A percentile compares a stretch with the other conserved stretches of the same genome.
phyloP scores from a whole-genome alignment of 2,888 invertebrate species.

The Archips crataeganus region DNA sequence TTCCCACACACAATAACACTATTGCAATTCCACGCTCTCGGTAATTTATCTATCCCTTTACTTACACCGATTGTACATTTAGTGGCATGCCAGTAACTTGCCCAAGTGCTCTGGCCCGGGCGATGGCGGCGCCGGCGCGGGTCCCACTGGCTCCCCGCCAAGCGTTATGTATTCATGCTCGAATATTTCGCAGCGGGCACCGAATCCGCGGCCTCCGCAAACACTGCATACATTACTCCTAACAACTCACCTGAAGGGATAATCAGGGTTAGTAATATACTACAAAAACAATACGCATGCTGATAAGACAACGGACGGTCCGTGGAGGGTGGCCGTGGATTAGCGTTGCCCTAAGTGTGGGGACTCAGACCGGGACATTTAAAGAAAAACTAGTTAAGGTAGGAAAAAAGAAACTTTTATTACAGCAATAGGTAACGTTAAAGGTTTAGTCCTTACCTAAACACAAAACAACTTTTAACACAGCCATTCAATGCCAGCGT shows the following conservation, averaged over 20 bases:
- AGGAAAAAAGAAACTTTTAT: too few relatives aligned
- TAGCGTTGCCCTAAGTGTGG: too few relatives aligned
- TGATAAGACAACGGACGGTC: not conserved
- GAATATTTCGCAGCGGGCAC: slow-evolving; percentile 43
- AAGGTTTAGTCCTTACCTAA: too few relatives aligned
- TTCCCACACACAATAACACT: too few relatives aligned
- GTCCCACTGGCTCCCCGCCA: slow-evolving; percentile 52
- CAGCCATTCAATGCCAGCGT: too few relatives aligned
- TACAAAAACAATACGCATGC: slow-evolving; percentile 4
- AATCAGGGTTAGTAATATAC: slow-evolving; percentile 19
- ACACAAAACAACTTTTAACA: too few relatives aligned
- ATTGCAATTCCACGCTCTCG: too few relatives aligned
- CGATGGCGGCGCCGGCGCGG: slow-evolving; percentile 10
- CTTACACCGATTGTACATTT: not conserved
- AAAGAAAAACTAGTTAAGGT: too few relatives aligned
- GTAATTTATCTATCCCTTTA: too few relatives aligned
- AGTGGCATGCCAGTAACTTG: not conserved
- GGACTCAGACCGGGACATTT: too few relatives aligned
- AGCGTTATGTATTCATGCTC: slow-evolving; percentile 52
- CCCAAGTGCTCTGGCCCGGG: not conserved
- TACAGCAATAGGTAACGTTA: too few relatives aligned
- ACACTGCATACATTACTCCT: slow-evolving; percentile 33
- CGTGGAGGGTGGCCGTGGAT: not conserved
- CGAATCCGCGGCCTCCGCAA: slow-evolving; percentile 29
- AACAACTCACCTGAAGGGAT: slow-evolving; percentile 20